Percentiles rank a stretch among this genome's conserved stretches.
These are phyloP conservation scores for Gonioctena quinquepunctata DNA, from an alignment of 1,140 invertebrate species.

Conservation along the genomic window DNA sequence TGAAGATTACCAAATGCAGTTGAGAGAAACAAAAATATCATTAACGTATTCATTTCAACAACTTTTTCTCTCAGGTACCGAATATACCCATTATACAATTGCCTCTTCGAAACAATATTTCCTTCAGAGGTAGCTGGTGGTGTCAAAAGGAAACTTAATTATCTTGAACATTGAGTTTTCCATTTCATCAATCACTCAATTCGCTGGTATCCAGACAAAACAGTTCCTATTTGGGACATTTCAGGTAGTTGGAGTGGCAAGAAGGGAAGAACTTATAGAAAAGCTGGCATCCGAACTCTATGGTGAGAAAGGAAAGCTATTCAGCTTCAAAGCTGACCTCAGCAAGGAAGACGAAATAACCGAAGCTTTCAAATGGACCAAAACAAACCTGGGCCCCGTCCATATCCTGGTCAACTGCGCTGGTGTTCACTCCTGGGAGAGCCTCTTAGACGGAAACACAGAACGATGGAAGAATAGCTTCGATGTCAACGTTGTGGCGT, in stretches of 20 bases:
- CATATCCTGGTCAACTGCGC: conserved; percentile 78
- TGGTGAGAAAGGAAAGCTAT: conserved; percentile 50
- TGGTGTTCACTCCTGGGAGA: conserved; percentile 55
- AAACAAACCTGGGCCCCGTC: conserved; percentile 64
- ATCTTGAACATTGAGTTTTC: no score
- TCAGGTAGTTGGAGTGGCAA: conserved; percentile 2
- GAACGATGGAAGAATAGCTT: conserved; percentile 13
- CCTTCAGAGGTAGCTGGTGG: no score
- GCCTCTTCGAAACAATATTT: no score
- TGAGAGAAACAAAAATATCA: no score
- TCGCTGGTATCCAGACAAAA: no score
- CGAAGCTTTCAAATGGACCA: conserved; percentile 67
- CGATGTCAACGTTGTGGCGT: conserved; percentile 9
- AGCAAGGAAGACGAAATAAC: conserved; percentile 67
- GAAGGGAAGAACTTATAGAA: neutral
- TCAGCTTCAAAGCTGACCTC: conserved; percentile 66
- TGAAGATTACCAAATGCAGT: no score
- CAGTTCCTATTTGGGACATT: no score
- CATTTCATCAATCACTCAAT: no score
- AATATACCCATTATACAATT: no score
- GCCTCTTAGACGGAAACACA: neutral
- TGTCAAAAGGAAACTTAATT: no score
- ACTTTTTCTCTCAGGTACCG: no score
- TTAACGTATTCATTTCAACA: no score
- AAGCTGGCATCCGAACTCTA: neutral